Conservation (phyloP, 2,113 vertebrate species). For the Acanthisitta chloris region DNA sequence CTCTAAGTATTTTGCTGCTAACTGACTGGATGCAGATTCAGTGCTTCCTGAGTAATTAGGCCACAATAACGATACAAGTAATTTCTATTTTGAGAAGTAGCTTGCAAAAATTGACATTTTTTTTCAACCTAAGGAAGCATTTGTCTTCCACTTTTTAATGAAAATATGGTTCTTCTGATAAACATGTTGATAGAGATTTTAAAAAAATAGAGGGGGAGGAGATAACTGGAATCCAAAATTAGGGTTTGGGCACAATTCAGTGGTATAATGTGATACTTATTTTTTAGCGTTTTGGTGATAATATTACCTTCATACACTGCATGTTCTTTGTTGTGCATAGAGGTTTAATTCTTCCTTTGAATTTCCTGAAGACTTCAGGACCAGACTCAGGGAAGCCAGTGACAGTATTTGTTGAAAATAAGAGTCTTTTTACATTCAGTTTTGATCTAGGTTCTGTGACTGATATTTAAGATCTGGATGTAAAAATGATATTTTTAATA, state of each 20-base stretch:
- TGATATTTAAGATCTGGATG: background rate
- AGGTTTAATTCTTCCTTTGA: background rate
- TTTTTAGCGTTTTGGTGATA: background rate
- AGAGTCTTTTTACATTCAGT: background rate
- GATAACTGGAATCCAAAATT: background rate
- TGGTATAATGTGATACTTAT: background rate
- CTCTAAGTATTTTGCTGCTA: background rate
- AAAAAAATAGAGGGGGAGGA: background rate
- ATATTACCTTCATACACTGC: background rate
- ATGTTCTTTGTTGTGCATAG: background rate
- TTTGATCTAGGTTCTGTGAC: background rate
- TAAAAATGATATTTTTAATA: background rate
- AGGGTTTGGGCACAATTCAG: background rate
- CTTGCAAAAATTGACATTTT: background rate
- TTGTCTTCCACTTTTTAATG: background rate
- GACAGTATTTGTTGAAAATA: background rate
- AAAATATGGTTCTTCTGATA: background rate
- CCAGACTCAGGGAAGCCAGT: background rate
- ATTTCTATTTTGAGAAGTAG: background rate
- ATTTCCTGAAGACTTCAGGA: background rate
- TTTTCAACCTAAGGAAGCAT: background rate
- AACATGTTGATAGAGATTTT: background rate
- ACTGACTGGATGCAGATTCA: background rate
- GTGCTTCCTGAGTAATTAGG: background rate
- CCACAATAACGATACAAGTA: background rate